Evolutionary conservation across 2,888 invertebrate species (phyloP).

Genomic region (Agrotis ipsilon): DNA sequence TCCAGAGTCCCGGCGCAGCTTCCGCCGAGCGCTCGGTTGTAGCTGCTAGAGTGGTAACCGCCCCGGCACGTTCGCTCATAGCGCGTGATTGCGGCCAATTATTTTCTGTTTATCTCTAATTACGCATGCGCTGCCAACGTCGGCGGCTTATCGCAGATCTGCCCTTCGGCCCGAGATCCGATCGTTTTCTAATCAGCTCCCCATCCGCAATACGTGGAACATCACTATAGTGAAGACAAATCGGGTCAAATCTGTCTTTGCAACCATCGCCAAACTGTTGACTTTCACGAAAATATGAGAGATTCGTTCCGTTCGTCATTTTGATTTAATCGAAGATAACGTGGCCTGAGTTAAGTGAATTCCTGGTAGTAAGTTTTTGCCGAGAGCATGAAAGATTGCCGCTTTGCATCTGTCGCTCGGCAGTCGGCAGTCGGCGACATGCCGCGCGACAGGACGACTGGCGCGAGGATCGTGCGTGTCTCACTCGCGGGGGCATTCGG

Average conservation of each 20-base stretch:
- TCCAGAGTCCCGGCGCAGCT: constrained; percentile 63
- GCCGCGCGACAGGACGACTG: constrained; percentile 70
- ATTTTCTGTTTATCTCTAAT: constrained; percentile 91
- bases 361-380: constrained; percentile 74
- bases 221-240: constrained; percentile 80
- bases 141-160: constrained; percentile 87
- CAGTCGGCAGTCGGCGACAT: constrained; percentile 53
- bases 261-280: constrained; percentile 67
- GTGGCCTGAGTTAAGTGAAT: constrained; percentile 71
- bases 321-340: constrained; percentile 78
- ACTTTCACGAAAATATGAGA: constrained; percentile 76
- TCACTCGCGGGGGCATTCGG: constrained; percentile 78
- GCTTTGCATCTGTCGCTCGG: constrained; percentile 68
- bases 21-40: constrained; percentile 72
- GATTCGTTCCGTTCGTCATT: constrained; percentile 77
- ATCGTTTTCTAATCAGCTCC: constrained; percentile 88
- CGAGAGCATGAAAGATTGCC: constrained; percentile 74
- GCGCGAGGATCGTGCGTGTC: constrained; percentile 78
- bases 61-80: constrained; percentile 83
- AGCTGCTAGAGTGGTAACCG: constrained; percentile 65
- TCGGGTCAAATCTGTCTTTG: constrained; percentile 71
- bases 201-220: constrained; percentile 84
- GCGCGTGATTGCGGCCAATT: constrained; percentile 90
- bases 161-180: constrained; percentile 89
- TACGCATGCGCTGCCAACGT: constrained; percentile 90